These are phyloP conservation scores for Castor canadensis DNA, from an alignment of 2,113 vertebrate species.

Conservation along the genomic window DNA sequence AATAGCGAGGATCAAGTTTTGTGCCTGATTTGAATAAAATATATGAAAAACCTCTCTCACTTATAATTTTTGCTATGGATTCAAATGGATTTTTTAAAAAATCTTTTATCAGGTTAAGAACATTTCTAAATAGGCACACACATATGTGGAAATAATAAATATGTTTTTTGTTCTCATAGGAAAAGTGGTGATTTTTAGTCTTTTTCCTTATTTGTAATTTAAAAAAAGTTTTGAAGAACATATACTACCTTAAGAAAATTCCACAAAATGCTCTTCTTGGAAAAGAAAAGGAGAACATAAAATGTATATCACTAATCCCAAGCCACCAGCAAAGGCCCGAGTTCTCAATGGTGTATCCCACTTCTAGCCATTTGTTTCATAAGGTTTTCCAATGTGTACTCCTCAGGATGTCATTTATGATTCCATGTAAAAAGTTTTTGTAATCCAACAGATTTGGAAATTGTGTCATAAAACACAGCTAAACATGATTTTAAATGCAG, in stretches of 20 bases:
- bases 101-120: constrained; percentile 18
- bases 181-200: background rate
- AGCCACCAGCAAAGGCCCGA: background rate
- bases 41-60: background rate
- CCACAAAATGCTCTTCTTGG: background rate
- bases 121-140: background rate
- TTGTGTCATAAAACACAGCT: background rate
- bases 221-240: background rate
- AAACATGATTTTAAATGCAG: background rate
- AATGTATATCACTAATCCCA: background rate
- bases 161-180: background rate
- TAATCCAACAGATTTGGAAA: background rate
- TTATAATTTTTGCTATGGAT: background rate
- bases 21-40: background rate
- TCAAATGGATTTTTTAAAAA: background rate
- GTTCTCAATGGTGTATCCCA: background rate
- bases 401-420: constrained; percentile 1
- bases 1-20: background rate
- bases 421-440: background rate
- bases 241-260: constrained; percentile 12
- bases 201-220: constrained; percentile 13
- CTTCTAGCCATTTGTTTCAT: background rate
- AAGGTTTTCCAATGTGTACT: background rate
- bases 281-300: background rate
- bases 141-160: background rate